Evolutionary conservation across 2,888 invertebrate genomes (phyloP), one percentile per base, ranked within the genome.

Genomic region (Unio pictorum): DNA sequence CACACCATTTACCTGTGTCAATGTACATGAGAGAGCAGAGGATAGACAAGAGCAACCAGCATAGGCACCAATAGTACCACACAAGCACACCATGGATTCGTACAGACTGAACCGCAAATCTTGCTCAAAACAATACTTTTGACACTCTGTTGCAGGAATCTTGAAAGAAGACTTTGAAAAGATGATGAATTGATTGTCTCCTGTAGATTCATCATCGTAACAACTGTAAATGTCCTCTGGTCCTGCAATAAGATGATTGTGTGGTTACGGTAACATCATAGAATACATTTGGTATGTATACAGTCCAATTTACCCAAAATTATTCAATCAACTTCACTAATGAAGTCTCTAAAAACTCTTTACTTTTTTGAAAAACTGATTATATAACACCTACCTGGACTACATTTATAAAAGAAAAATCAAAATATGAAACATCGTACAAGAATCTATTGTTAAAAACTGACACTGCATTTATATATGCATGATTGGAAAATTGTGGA

Each of bases 191-290:
- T 59, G 34, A 55, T 60, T 61, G 54, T 30, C 60, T 26, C 66
- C 66, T 23, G 67, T 64, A 7, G 68, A 56, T 18, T 69, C 71
- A 34, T 56, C 54, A 1, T 62, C 67, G 26, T 68, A 68, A 66
- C 76, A 76, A 5, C 72, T 72, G 61, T 58, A 76, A 64, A 76
- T 72, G 8, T 54, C 45, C 18, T 54, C 28, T 28, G 74, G 62
- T 17, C 55, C 74, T 74, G 69, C 18, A 67, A 69, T 23, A 56
- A 63, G 45, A 3, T 3, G 2, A 45, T 45, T 45, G 45, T 3
- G 3, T 11, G 15, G 45, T 45, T 45, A 15, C 11, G 45, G 15
- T 45, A 45, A 15, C 3, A 11, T 45, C 11, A 45, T 11, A 11
- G 11, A 11, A 45, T 45, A 45, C 45, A 45, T 45, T 45, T 45